Evolutionary conservation across 2,888 invertebrate genomes (phyloP).

Genomic region (Patella pellucida): DNA sequence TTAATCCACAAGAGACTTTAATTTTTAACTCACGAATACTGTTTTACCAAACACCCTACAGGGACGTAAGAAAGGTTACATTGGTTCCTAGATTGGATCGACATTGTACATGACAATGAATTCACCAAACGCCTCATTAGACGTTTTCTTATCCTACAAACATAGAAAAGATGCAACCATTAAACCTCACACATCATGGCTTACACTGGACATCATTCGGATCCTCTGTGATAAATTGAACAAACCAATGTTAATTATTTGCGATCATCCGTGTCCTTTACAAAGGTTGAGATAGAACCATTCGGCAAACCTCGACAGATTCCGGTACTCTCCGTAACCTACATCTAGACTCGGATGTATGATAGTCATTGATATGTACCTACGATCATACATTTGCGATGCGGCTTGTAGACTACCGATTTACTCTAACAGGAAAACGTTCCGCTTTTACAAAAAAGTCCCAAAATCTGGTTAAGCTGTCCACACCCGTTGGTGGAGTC

Average conservation of each 20-base stretch:
- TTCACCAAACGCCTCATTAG: slow-evolving; percentile 12
- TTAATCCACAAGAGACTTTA: no score
- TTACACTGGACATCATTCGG: slow-evolving; percentile 57
- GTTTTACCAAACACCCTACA: slow-evolving; percentile 17
- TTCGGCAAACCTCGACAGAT: no score
- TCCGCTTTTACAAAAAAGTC: no score
- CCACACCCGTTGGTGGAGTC: no score
- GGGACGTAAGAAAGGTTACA: slow-evolving; percentile 39
- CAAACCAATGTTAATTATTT: slow-evolving; percentile 46
- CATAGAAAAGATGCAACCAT: slow-evolving; percentile 38
- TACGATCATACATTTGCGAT: no score
- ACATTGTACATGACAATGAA: slow-evolving; percentile 29
- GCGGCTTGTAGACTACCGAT: no score
- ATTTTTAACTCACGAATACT: no score
- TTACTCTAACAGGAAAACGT: no score
- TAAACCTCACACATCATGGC: slow-evolving; percentile 49
- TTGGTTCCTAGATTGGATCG: slow-evolving; percentile 43
- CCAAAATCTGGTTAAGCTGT: no score
- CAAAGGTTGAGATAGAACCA: slow-evolving; percentile 38
- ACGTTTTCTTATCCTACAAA: slow-evolving; percentile 33
- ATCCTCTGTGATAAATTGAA: slow-evolving; percentile 52
- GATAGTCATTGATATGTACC: no score
- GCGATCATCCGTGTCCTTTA: slow-evolving; percentile 47
- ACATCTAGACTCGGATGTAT: no score
- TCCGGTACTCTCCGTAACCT: no score